Percentiles rank a stretch among this genome's conserved stretches.
Evolutionary conservation across 2,888 invertebrate species (phyloP).

Genomic region (Luperina nickerlii): DNA sequence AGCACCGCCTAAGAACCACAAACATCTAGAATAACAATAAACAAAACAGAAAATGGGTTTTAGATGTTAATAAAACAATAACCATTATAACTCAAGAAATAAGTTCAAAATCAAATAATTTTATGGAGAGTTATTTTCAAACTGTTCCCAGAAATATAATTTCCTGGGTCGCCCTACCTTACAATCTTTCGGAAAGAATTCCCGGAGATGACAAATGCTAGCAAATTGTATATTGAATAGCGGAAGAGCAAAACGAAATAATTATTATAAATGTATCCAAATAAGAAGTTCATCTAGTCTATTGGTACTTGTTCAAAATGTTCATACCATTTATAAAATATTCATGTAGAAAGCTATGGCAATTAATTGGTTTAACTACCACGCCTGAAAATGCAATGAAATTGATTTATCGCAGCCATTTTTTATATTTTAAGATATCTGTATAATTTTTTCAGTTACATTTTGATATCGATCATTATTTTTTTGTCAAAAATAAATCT

Average conservation of each 20-base stretch:
- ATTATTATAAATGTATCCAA: constrained; percentile 24
- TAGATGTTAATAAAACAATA: neutral
- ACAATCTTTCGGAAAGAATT: neutral
- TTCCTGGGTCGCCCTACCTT: constrained; percentile 11
- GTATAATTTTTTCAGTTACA: neutral
- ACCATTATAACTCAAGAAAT: neutral
- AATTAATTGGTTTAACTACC: too few relatives aligned
- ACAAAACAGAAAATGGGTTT: neutral
- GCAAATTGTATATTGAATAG: constrained; percentile 41
- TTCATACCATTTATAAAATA: neutral
- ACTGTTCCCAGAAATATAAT: constrained; percentile 14
- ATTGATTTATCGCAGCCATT: neutral
- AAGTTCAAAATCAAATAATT: neutral
- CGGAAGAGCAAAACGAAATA: constrained; percentile 22
- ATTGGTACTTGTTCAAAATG: constrained; percentile 8
- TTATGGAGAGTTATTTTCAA: neutral
- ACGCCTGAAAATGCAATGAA: neutral
- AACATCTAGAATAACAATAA: neutral
- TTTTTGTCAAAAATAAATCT: neutral
- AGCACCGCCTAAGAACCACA: neutral
- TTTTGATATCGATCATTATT: neutral
- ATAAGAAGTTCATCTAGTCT: constrained; percentile 21
- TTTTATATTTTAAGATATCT: neutral
- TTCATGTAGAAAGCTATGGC: neutral
- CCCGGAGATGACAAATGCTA: constrained; percentile 44